Evolutionary conservation across 2,797 vertebrate species (phyloP).

Genomic region (Etheostoma nigrum): DNA sequence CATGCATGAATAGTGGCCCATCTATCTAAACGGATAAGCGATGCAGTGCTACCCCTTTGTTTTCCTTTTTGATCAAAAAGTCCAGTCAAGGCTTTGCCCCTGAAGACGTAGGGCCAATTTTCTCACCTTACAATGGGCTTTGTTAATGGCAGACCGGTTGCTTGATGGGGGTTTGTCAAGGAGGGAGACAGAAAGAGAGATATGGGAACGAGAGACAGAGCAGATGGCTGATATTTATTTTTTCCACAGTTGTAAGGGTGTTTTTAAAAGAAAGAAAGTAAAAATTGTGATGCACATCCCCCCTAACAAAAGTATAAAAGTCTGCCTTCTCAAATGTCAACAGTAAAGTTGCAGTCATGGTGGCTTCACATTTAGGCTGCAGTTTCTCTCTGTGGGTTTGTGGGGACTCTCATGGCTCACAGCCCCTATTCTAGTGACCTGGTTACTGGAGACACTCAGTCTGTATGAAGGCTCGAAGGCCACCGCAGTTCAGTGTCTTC

Average conservation of each 20-base stretch:
- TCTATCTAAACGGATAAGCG: constrained; percentile 15
- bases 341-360: not conserved
- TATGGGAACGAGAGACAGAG: not conserved
- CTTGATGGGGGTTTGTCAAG: constrained; percentile 15
- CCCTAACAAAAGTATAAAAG: not conserved
- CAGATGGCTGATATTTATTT: constrained; percentile 1
- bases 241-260: not conserved
- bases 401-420: constrained; percentile 30
- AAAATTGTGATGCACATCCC: not conserved
- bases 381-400: constrained; percentile 3
- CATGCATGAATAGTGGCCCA: constrained; percentile 11
- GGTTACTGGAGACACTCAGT: constrained; percentile 27
- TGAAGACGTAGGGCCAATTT: constrained; percentile 33
- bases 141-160: constrained; percentile 11
- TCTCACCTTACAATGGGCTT: constrained; percentile 46
- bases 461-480: not conserved
- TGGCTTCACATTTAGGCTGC: constrained; percentile 36
- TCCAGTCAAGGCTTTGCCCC: constrained; percentile 27
- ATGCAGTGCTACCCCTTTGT: constrained; percentile 20
- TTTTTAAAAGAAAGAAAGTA: not conserved
- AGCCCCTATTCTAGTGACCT: constrained; percentile 43
- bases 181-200: not conserved
- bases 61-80: constrained; percentile 32
- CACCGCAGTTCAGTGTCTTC: not conserved
- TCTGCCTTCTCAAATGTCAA: constrained; percentile 32